Conservation (phyloP, 2,888 invertebrate genomes). For the Trichopoda pennipes region DNA sequence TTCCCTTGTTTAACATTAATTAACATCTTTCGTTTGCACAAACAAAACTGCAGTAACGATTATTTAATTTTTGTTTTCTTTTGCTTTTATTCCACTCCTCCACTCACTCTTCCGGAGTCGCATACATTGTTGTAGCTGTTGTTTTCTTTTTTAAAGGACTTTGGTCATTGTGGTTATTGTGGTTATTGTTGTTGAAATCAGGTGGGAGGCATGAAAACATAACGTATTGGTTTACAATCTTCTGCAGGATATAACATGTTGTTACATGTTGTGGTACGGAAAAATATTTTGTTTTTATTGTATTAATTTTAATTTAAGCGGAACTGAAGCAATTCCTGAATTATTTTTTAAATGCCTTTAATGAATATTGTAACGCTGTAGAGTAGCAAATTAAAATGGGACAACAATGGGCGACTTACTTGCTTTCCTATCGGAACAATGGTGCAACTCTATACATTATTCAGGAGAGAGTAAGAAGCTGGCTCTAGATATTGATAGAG, state of each 20-base stretch:
- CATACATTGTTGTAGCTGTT: conserved; percentile 13
- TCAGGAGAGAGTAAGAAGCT: too few species aligned
- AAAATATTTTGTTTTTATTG: neutral
- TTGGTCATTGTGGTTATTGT: neutral
- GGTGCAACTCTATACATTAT: too few species aligned
- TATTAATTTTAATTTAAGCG: too few species aligned
- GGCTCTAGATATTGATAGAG: too few species aligned
- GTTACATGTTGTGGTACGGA: neutral
- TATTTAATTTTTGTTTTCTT: neutral
- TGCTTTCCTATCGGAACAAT: too few species aligned
- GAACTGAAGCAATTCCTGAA: too few species aligned
- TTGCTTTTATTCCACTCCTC: too few species aligned
- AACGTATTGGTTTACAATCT: neutral
- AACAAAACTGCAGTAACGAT: neutral
- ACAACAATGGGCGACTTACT: too few species aligned
- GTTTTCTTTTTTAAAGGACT: conserved; percentile 6
- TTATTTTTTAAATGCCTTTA: too few species aligned
- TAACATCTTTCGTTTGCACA: conserved; percentile 17
- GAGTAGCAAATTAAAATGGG: too few species aligned
- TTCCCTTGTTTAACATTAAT: conserved; percentile 51
- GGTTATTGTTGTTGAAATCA: neutral
- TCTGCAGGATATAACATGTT: neutral
- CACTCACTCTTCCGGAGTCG: conserved; percentile 2
- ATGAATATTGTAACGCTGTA: too few species aligned
- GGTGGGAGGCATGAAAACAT: neutral